These are phyloP conservation scores for Rhodinocichla rosea DNA, from an alignment of 2,113 vertebrate genomes.

Conservation along the genomic window DNA sequence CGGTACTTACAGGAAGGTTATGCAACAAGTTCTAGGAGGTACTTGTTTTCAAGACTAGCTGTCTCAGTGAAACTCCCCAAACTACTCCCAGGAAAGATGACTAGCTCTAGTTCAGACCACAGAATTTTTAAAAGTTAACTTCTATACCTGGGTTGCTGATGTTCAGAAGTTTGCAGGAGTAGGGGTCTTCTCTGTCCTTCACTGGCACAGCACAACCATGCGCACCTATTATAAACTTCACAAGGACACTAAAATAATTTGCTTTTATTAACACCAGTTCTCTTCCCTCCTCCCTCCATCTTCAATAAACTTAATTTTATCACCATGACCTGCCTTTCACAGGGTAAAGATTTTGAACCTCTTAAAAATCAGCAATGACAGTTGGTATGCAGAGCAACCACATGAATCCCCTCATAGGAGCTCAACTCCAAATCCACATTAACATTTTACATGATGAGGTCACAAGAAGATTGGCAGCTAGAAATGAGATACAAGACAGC, in stretches of 20 bases:
- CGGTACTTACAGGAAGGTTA: background rate
- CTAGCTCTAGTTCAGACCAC: background rate
- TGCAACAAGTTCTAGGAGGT: background rate
- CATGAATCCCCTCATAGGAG: background rate
- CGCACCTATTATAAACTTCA: conserved; percentile 94
- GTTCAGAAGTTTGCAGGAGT: conserved; percentile 92
- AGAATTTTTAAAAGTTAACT: background rate
- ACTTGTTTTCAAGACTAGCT: background rate
- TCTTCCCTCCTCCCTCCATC: conserved; percentile 23
- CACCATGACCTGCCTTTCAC: background rate
- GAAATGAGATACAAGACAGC: background rate
- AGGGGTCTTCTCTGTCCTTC: conserved; percentile 92
- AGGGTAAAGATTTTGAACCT: background rate
- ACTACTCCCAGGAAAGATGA: background rate
- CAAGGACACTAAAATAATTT: conserved; percentile 84
- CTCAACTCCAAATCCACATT: background rate
- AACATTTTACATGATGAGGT: background rate
- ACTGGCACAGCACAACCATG: conserved; percentile 88
- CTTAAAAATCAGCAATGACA: background rate
- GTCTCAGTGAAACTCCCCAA: background rate
- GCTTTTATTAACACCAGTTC: conserved; percentile 54
- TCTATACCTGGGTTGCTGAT: conserved; percentile 86
- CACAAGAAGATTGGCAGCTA: background rate
- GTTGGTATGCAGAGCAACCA: background rate
- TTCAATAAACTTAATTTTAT: background rate